Base-by-base conservation (phyloP, 2,797 vertebrate species). In the Yasuhikotakia modesta region DNA sequence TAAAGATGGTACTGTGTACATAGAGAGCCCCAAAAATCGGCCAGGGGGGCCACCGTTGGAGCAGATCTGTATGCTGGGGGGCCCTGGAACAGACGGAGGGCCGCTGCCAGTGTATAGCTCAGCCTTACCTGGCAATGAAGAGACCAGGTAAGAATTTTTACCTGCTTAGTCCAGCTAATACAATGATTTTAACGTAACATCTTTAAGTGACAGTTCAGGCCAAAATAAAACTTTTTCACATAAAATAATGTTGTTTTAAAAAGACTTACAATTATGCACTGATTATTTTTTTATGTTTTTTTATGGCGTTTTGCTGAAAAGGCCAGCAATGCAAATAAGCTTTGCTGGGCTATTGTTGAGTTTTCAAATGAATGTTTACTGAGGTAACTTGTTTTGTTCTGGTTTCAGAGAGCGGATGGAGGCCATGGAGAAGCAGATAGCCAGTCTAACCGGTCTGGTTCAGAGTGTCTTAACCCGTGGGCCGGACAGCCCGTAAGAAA, bases 341-440 rank as follows among this genome's bases (percentile, higher is more conserved):
- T 35, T 35, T 5, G 35, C 35, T 35, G 35, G 35, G 35, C 8
- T 35, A 35, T 35, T 35, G 55, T 45, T 60, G 5, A 55, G 24
- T 70, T 17, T 68, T 45, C 27, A 1, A 76, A 17, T 72, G 8
- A 50, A 1, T 1, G 1, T 70, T 0, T 53, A 50, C 13, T 66
- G 7, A 76, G 21, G 22, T 0, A 82, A 7, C 60, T 5, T 71
- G 57, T 16, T 30, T 69, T 39, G 53, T 39, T 35, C 19, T 45
- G 14, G 4, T 68, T 60, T 16, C 83, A 97, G 97, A 90, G 97
- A 98, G 83, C 91, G 97, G 7, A 99, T 99, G 97, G 97, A 99
- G 86, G 97, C 95, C 0, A 99, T 99, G 97, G 97, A 98, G 91
- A 99, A 99, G 88, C 97, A 99, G 92, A 99, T 99, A 1, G 97